phyloP scores from a whole-genome alignment of 2,888 invertebrate genomes.

The Drosophila vallismaia region DNA sequence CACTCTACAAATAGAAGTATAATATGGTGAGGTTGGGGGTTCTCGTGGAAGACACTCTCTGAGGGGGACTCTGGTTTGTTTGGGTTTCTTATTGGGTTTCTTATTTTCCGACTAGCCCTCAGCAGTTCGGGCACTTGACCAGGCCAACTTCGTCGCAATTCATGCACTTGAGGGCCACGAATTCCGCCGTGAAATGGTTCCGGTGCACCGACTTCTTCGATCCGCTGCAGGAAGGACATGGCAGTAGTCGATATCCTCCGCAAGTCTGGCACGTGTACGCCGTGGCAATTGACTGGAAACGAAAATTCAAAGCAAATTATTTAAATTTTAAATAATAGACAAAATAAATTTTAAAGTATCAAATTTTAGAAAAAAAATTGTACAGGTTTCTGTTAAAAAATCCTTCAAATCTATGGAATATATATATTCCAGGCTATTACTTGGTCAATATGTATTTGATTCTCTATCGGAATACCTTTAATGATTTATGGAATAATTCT shows the following conservation, averaged over 20 bases:
- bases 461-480: too few relatives aligned
- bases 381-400: too few relatives aligned
- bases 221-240: slow-evolving; percentile 96
- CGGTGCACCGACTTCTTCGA: slow-evolving; percentile 97
- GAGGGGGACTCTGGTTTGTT: not conserved
- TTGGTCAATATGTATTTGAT: slow-evolving; percentile 1
- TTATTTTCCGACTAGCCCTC: slow-evolving; percentile 48
- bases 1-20: slow-evolving; percentile 24
- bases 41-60: slow-evolving; percentile 11
- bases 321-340: too few relatives aligned
- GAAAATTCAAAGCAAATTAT: too few relatives aligned
- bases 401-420: too few relatives aligned
- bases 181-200: slow-evolving; percentile 96
- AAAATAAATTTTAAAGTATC: too few relatives aligned
- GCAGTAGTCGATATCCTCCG: slow-evolving; percentile 95
- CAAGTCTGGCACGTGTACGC: slow-evolving; percentile 93
- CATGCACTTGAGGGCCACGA: slow-evolving; percentile 96
- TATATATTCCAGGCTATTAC: too few relatives aligned
- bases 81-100: not conserved
- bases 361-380: too few relatives aligned
- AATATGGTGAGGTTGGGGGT: slow-evolving; percentile 32
- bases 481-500: too few relatives aligned
- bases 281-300: slow-evolving; percentile 88
- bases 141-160: slow-evolving; percentile 97
- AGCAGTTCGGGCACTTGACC: slow-evolving; percentile 94